A percentile compares a stretch with the other conserved stretches of the same genome.
Conservation (phyloP, 2,888 invertebrate genomes). For the Acanthopleura granulata region DNA sequence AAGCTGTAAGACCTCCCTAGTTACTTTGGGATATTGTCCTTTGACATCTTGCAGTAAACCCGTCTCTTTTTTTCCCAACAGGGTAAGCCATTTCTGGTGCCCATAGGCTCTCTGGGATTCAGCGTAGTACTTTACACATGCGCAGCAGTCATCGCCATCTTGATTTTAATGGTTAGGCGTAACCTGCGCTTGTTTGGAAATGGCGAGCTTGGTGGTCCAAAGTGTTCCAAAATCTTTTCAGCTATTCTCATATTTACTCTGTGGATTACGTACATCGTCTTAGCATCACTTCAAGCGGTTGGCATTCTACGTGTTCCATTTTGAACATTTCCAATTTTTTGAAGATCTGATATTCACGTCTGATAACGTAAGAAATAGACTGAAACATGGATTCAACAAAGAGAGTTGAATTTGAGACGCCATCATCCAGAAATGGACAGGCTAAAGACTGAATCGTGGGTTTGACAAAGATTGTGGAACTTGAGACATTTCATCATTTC, state of each 20-base stretch:
- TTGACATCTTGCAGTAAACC: background rate
- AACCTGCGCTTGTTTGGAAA: constrained; percentile 71
- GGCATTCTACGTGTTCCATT: constrained; percentile 14
- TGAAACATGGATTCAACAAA: too few species aligned
- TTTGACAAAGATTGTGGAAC: too few species aligned
- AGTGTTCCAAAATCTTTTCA: constrained; percentile 65
- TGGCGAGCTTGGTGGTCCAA: constrained; percentile 74
- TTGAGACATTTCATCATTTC: too few species aligned
- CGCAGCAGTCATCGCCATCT: constrained; percentile 71
- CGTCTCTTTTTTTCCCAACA: constrained; percentile 39
- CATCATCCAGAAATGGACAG: too few species aligned
- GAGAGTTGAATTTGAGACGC: too few species aligned
- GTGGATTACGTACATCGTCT: constrained; percentile 73
- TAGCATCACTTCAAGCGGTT: constrained; percentile 65
- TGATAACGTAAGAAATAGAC: too few species aligned
- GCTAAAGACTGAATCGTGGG: too few species aligned
- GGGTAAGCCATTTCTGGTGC: constrained; percentile 60
- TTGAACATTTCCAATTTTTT: too few species aligned
- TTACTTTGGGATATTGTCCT: too few species aligned
- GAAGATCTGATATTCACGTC: too few species aligned
- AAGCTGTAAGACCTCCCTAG: too few species aligned
- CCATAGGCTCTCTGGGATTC: constrained; percentile 64
- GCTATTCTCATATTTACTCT: constrained; percentile 69
- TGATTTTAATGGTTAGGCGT: constrained; percentile 71
- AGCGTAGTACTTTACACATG: constrained; percentile 74